Evolutionary conservation across 2,797 vertebrate species (phyloP).

Genomic region (Acrossocheilus wenchowensis): DNA sequence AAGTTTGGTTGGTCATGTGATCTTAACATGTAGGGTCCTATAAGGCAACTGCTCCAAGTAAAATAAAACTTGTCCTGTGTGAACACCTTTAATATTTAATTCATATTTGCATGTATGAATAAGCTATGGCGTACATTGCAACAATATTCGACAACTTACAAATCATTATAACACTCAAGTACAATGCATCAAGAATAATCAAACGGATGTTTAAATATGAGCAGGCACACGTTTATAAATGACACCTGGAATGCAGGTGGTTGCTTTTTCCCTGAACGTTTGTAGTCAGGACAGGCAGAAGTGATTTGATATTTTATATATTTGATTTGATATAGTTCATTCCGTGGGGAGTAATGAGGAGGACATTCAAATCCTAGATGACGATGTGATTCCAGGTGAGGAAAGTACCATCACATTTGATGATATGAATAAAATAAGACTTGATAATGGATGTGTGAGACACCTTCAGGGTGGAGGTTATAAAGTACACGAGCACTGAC

Average conservation of each 20-base stretch:
- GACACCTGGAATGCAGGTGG: slow-evolving; percentile 5
- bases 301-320: slow-evolving; percentile 10
- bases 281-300: not conserved
- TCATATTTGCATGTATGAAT: not conserved
- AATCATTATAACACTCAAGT: not conserved
- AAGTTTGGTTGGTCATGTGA: not conserved
- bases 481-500: not conserved
- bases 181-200: not conserved
- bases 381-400: slow-evolving; percentile 28
- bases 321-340: too few relatives aligned
- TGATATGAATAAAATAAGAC: slow-evolving; percentile 39
- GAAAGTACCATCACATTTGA: not conserved
- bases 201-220: not conserved
- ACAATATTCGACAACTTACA: not conserved
- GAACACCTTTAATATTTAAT: not conserved
- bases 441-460: slow-evolving; percentile 21
- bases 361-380: slow-evolving; percentile 18
- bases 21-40: not conserved
- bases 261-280: not conserved
- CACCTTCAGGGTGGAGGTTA: slow-evolving; percentile 4
- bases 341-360: too few relatives aligned
- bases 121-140: not conserved
- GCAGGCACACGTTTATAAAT: not conserved
- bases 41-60: not conserved
- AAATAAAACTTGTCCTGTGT: not conserved